Evolutionary conservation across 2,888 invertebrate genomes (phyloP), one percentile per base, ranked within the genome.

Genomic region (Camptogramma bilineatum): DNA sequence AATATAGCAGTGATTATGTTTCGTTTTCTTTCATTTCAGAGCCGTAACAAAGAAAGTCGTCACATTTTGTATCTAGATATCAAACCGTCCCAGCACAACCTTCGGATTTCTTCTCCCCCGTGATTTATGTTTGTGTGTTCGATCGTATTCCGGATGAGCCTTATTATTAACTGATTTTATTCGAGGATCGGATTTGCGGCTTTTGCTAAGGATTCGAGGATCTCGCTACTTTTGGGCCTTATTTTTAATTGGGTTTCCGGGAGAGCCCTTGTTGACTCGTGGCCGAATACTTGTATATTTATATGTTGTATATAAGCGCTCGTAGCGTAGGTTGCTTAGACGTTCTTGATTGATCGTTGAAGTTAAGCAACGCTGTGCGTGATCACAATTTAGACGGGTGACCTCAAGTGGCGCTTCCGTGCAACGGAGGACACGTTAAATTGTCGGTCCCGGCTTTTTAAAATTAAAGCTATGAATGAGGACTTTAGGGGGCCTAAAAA

Each of bases 81-180:
- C 5, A 44, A 19, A 52, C 28, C 16, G 62, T 62, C 52, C 24
- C 21, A 48, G 58, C 4, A 9, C 8, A 59, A 44, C 52, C 52
- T 74, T 75, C 66, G 70, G 70, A 74, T 77, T 74, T 73, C 72
- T 75, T 77, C 75, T 74, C 71, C 68, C 66, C 58, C 55, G 66
- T 81, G 79, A 81, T 81, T 81, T 81, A 81, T 80, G 73, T 71
- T 70, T 54, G 65, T 56, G 64, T 69, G 66, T 75, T 70, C 70
- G 69, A 64, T 74, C 73, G 66, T 65, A 66, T 71, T 60, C 50
- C 54, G 52, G 62, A 68, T 73, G 67, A 71, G 69, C 64, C 68
- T 72, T 75, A 78, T 79, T 78, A 79, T 77, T 78, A 78, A 78
- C 74, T 77, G 73, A 63, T 75, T 73, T 76, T 62, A 28, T 28